These are phyloP conservation scores for Pristionchus mayeri DNA, from an alignment of 2,888 invertebrate genomes.

Conservation along the genomic window DNA sequence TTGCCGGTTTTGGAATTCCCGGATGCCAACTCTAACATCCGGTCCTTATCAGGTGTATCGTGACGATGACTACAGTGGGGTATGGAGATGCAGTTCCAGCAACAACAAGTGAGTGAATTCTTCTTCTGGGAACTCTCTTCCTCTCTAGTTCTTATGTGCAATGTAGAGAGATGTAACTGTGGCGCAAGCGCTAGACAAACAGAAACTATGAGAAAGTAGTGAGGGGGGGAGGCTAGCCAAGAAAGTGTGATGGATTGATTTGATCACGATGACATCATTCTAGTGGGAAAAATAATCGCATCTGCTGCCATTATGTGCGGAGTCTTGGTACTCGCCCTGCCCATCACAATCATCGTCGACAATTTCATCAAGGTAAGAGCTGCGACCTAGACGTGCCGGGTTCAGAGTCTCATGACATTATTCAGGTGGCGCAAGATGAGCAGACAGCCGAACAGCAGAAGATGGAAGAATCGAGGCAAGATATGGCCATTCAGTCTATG, in stretches of 20 bases:
- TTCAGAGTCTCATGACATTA: background rate
- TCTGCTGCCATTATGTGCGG: conserved; percentile 76
- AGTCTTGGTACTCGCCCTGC: conserved; percentile 74
- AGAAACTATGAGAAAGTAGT: conserved; percentile 10
- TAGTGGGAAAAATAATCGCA: conserved; percentile 74
- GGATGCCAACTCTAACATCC: background rate
- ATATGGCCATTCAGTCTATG: conserved; percentile 62
- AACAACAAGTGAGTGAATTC: conserved; percentile 69
- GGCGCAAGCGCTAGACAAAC: conserved; percentile 14
- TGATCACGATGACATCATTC: background rate
- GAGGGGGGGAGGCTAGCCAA: background rate
- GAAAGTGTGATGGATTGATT: conserved; percentile 9
- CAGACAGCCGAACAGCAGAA: conserved; percentile 73
- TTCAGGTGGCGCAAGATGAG: conserved; percentile 71
- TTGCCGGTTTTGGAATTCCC: background rate
- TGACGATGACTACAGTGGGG: conserved; percentile 76
- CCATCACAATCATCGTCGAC: conserved; percentile 76
- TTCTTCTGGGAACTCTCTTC: conserved; percentile 18
- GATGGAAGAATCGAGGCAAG: conserved; percentile 62
- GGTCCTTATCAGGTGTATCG: conserved; percentile 64
- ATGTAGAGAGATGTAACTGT: conserved; percentile 2
- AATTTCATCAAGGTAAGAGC: conserved; percentile 75
- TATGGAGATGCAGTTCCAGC: conserved; percentile 75
- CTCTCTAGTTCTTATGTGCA: conserved; percentile 7
- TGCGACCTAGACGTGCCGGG: background rate